Base-by-base conservation (phyloP, 2,888 invertebrate species). In the Leptarthrus brevirostris region DNA sequence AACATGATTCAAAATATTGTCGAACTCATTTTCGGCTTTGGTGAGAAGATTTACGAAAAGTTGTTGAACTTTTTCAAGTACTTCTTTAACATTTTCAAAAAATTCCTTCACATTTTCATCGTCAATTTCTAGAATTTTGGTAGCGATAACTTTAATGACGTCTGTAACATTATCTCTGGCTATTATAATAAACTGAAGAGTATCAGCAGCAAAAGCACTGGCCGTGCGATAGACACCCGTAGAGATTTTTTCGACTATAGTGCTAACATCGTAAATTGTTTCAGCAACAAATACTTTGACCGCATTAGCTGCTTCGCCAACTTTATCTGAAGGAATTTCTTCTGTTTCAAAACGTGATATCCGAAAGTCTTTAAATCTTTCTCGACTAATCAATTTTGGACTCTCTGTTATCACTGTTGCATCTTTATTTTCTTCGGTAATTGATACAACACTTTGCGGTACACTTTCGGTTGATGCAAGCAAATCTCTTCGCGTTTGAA, bases 21-120 rank as follows among this genome's bases (percentile, higher is more conserved):
- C 77, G 61, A 81, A 80, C 47, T 79, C 77, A 8, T 78, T 75
- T 30, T 80, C 79, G 2, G 79, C 78, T 49, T 81, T 72, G 40
- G 75, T 74, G 3, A 78, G 20, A 24, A 80, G 76, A 53, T 80
- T 78, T 3, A 74, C 47, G 10, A 71, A 40, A n/a, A 71, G 14
- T 40, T 10, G 14, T 26, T 78, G 79, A 3, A 79, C 75, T 1
- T 49, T 69, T 18, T 74, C 74, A 1, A 81, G 53, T 30, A 79
- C 76, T 12, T 54, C 72, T 44, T 77, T 69, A 1, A 79, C 64
- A 52, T 74, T 76, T 1, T 61, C 44, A 8, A 79, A 75, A 14
- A 80, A 77, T 6, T 78, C 74, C 5, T 73, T 76, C 2, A 78
- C 53, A 0, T 78, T 58, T 8, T 64, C 40, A 70, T 79, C 79